Evolutionary conservation across 2,113 vertebrate species (phyloP), one percentile per base, ranked within the genome.

Genomic region (Protomyctophum bolini): DNA sequence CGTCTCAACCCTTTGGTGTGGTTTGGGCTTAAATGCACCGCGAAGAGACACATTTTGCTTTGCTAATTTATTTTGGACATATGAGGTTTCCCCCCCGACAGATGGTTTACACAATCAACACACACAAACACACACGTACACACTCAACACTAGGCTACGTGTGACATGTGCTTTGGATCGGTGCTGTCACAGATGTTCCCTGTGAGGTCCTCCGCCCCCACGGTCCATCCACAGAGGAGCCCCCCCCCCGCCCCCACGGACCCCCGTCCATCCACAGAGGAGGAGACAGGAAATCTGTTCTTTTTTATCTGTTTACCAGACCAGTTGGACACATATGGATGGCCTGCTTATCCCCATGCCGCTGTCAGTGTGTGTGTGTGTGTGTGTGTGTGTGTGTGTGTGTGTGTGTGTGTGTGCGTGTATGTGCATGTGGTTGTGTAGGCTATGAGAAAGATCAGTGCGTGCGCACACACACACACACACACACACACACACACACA

Each of bases 231-330:
- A 14, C 45, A 64, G 21, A 61, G 58, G 70, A 81, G 62, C 2
- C 1, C 1, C 21, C 21, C 21, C 21, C 21, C 21, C 21, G 21
- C 21, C 21, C 10, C 12, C 47, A 8, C 12, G 21, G 21, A 21
- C 21, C 28, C n/a, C n/a, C 41, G 8, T 10, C n/a, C 60, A n/a
- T 12, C 14, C 46, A 14, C 45, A 64, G 21, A 61, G 58, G 70
- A 81, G 62, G 10, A 41, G 58, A 64, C 50, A 55, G 68, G 74
- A 67, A 82, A 80, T 62, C 7, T 29, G 56, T 33, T 58, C 63
- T 11, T 50, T 77, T 75, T 72, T 41, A 41, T 49, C 49, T 59
- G 66, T 81, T 75, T 81, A 33, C 49, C 28, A 54, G 75, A 64
- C 70, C 56, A 72, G 45, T 14, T 41, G 58, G 57, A 28, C 28